phyloP scores from a whole-genome alignment of 2,113 vertebrate species.

The Narcine bancroftii region DNA sequence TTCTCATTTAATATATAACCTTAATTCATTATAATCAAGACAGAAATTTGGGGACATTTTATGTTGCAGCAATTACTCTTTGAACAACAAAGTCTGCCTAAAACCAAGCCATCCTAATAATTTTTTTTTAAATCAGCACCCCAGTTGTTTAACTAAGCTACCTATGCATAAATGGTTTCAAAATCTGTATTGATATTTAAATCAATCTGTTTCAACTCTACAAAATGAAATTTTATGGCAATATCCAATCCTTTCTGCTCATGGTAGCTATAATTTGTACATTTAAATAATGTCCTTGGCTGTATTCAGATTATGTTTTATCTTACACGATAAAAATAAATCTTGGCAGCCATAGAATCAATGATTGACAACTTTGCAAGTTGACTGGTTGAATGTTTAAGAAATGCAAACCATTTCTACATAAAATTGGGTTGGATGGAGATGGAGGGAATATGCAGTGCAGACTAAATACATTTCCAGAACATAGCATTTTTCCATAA shows the following conservation, averaged over 20 bases:
- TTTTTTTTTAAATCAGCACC: neutral
- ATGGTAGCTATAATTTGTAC: neutral
- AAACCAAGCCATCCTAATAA: too few relatives aligned
- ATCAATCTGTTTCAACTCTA: neutral
- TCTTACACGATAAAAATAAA: conserved; percentile 11
- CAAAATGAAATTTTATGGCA: neutral
- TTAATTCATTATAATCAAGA: neutral
- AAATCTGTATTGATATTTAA: neutral
- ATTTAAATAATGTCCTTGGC: neutral
- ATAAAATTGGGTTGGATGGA: neutral
- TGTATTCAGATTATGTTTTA: neutral
- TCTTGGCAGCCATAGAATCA: neutral
- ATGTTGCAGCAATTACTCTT: neutral
- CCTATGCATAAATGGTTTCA: neutral
- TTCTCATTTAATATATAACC: neutral
- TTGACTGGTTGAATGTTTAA: neutral
- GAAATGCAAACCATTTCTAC: neutral
- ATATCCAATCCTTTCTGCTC: neutral
- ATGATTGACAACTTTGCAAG: neutral
- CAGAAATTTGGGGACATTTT: neutral
- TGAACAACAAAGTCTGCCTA: neutral
- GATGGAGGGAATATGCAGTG: too few relatives aligned
- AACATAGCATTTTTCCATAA: neutral
- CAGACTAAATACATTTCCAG: neutral
- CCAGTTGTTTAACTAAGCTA: too few relatives aligned